phyloP scores from a whole-genome alignment of 1,140 invertebrate genomes.

The Zaprionus davidi region DNA sequence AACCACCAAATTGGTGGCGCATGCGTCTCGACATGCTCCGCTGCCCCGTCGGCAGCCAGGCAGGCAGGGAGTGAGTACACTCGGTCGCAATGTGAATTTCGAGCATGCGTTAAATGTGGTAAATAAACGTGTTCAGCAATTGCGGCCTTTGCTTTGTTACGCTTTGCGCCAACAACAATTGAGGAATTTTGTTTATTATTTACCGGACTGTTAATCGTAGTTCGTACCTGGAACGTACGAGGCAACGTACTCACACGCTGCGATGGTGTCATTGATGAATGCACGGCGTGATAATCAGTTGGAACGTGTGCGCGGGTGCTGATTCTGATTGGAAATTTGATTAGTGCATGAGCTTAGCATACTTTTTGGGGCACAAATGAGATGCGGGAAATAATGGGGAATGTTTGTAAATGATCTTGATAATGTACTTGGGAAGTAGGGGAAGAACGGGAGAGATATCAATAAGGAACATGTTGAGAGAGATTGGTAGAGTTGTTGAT shows the following conservation, averaged over 20 bases:
- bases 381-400: background rate
- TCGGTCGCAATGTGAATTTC: conserved; percentile 14
- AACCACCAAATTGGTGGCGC: conserved; percentile 65
- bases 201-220: conserved; percentile 22
- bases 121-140: conserved; percentile 58
- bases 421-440: background rate
- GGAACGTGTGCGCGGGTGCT: background rate
- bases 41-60: conserved; percentile 39
- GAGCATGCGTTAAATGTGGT: conserved; percentile 72
- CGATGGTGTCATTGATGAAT: conserved; percentile 10
- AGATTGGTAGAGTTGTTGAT: too few species aligned
- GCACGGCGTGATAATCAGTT: conserved; percentile 1
- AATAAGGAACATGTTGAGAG: background rate
- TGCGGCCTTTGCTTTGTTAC: conserved; percentile 37
- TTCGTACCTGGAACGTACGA: conserved; percentile 12
- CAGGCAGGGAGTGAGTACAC: background rate
- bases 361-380: conserved; percentile 57
- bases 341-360: conserved; percentile 51
- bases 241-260: background rate
- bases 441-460: too few species aligned
- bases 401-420: too few species aligned
- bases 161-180: conserved; percentile 30
- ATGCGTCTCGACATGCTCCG: conserved; percentile 65
- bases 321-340: background rate
- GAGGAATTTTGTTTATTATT: conserved; percentile 48